Conservation (phyloP, 92 coral and sea anemone species). For the Anthopleura xanthogrammica region DNA sequence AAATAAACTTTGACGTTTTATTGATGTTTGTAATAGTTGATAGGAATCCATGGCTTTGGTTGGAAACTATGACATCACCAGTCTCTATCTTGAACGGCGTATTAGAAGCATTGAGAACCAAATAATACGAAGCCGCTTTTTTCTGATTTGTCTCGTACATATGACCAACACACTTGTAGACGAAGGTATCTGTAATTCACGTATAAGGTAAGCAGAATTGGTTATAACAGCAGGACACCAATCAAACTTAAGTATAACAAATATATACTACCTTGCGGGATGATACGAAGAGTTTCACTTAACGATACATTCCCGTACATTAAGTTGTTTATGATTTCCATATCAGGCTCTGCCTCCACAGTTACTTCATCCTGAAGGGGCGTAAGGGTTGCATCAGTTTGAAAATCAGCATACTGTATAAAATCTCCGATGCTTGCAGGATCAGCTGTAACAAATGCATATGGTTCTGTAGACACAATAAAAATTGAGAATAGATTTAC, state of each 20-base stretch:
- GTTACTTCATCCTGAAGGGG: constrained; percentile 47
- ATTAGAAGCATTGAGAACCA: constrained; percentile 34
- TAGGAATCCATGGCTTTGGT: constrained; percentile 35
- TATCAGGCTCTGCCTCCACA: constrained; percentile 48
- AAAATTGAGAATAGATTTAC: no score
- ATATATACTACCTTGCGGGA: neutral
- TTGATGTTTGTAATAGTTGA: constrained; percentile 29
- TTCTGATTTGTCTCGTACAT: constrained; percentile 20
- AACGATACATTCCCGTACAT: constrained; percentile 34
- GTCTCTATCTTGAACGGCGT: neutral
- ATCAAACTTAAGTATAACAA: neutral
- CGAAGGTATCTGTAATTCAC: neutral
- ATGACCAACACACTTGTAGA: constrained; percentile 54
- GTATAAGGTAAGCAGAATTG: neutral
- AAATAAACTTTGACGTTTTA: constrained; percentile 21
- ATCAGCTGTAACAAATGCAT: constrained; percentile 17
- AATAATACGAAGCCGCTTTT: constrained; percentile 30
- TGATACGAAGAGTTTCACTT: neutral
- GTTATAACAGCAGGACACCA: no score
- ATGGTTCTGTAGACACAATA: no score
- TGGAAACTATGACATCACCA: constrained; percentile 50
- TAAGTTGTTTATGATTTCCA: constrained; percentile 25
- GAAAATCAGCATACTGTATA: constrained; percentile 59
- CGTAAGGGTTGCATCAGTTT: constrained; percentile 18
- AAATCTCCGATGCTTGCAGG: constrained; percentile 53